Base-by-base conservation (phyloP, 2,797 vertebrate species). In the Spinibarbus caldwelli region DNA sequence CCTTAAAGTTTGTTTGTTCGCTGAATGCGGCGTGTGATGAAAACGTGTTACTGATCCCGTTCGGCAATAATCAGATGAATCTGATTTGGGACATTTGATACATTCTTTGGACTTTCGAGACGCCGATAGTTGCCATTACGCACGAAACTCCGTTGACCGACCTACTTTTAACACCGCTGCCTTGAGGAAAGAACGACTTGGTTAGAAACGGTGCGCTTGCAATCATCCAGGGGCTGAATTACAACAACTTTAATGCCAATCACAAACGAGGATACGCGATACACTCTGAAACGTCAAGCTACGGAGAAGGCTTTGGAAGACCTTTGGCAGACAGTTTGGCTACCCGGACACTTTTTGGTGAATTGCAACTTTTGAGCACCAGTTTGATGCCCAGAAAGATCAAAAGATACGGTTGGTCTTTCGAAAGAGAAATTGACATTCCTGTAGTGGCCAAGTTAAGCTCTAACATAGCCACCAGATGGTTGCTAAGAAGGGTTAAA, bases 401-500 rank as follows among this genome's bases (percentile, higher is more conserved):
- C 90, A 92, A 91, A 80, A 89, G 89, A 93, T 86, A 91, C 88
- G 89, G 90, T 90, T 89, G 89, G 87, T 85, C 90, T 88, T 92
- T 90, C 90, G 86, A 90, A 91, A 91, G 92, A 90, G 88, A 91
- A 84, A 93, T 90, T 93, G 92, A 93, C 96, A 96, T 96, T 95
- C 96, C 95, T 92, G 92, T 93, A 96, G 96, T 95, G 91, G 92
- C 92, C 87, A 88, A 94, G 95, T 95, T 92, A 93, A 94, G 92
- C 93, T 89, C 94, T 92, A 85, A 91, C 93, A 93, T 89, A 91
- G 92, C 93, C 86, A 92, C 92, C 94, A 91, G 94, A 91, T 91
- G 93, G 95, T 95, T 94, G 95, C 95, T 94, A 95, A 95, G 93
- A 95, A 96, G 97, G 97, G 97, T 97, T 97, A 97, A 97, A 94